phyloP scores from a whole-genome alignment of 1,140 invertebrate species.

The Chlorops oryzae region DNA sequence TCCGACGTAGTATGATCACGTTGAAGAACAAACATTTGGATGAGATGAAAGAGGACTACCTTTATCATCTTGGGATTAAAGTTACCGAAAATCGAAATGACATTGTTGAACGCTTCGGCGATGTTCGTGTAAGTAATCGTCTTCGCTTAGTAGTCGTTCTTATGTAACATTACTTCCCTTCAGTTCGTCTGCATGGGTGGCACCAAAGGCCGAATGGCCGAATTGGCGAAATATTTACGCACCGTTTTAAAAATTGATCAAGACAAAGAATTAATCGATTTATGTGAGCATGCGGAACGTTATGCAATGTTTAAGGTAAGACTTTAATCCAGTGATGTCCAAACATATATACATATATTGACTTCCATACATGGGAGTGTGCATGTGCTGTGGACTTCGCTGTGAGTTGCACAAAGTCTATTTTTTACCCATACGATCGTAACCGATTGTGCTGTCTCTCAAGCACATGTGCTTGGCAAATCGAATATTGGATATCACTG shows the following conservation, averaged over 20 bases:
- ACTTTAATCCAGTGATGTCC: constrained; percentile 54
- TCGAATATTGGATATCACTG: too few species aligned
- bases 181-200: constrained; percentile 97
- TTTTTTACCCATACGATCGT: too few species aligned
- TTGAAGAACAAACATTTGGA: constrained; percentile 66
- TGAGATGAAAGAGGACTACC: constrained; percentile 68
- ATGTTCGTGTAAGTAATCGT: constrained; percentile 66
- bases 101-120: constrained; percentile 75
- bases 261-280: constrained; percentile 75
- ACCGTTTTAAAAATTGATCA: constrained; percentile 72
- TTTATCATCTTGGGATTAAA: constrained; percentile 80
- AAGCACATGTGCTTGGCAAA: too few species aligned
- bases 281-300: constrained; percentile 81
- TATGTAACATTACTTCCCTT: constrained; percentile 21
- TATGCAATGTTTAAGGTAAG: constrained; percentile 92
- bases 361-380: too few species aligned
- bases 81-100: constrained; percentile 55
- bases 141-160: background rate
- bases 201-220: constrained; percentile 84
- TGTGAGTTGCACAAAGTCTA: too few species aligned
- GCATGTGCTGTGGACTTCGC: too few species aligned
- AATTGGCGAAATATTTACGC: constrained; percentile 82
- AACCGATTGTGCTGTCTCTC: too few species aligned
- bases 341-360: too few species aligned
- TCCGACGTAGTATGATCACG: too few species aligned